Evolutionary conservation across 2,888 invertebrate genomes (phyloP), one percentile per base, ranked within the genome.

Genomic region (Bombyx huttoni): DNA sequence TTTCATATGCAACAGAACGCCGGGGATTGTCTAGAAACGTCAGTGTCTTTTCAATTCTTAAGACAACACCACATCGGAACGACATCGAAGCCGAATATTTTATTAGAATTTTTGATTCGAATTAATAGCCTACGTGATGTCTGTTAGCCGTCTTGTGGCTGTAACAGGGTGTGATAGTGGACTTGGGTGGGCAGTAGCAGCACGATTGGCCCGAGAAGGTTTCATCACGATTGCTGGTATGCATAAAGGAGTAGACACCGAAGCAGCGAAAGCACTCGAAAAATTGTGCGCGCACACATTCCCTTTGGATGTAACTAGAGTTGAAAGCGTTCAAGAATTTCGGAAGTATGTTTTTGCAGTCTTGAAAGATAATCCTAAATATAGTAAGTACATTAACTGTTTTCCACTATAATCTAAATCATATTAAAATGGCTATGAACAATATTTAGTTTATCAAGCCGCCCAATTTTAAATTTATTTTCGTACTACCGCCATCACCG

Each of bases 141-240:
- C 74, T 3, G 59, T 75, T 50, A 78, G 64, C 10, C 68, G 79
- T 53, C 89, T 93, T 3, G 85, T 93, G 46, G 89, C 95, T 13
- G 92, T 96, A 60, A 95, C 94, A 8, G 96, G 96, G 47, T 96
- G 96, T 72, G 96, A 96, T 78, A 94, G 95, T 53, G 96, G 96
- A 3, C 88, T 96, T 13, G 96, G 96, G 52, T 94, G 91, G 79
- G 91, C 92, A 2, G 73, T 94, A 49, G 93, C 94, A 0, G 87
- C 91, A 24, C 89, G 92, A 59, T 79, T 91, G 8, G 89, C 89
- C 8, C 80, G 90, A 7, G 83, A 91, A 63, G 94, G 94, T 0
- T 88, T 94, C 59, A 90, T 91, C 3, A 96, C 96, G 1, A 84
- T 97, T 45, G 96, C 96, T 13, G 94, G 94, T 49, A 94, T 94